phyloP scores from a whole-genome alignment of 1,140 invertebrate genomes.

The Drosophila gunungcola region DNA sequence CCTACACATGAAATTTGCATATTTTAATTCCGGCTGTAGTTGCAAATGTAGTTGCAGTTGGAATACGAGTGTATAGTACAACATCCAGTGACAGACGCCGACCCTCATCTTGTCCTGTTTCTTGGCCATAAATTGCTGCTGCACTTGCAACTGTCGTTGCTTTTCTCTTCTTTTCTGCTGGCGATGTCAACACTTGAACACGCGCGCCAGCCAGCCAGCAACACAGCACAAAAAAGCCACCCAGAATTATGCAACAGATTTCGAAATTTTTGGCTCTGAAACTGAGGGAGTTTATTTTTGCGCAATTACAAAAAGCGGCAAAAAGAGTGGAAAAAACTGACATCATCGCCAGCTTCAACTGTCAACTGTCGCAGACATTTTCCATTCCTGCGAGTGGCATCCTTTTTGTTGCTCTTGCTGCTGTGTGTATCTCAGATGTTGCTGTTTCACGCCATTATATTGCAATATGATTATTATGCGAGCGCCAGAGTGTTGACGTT shows the following conservation, averaged over 20 bases:
- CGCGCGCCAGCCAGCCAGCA: constrained; percentile 70
- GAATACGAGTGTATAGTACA: constrained; percentile 5
- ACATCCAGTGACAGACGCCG: constrained; percentile 49
- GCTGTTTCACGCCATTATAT: constrained; percentile 74
- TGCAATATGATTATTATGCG: constrained; percentile 82
- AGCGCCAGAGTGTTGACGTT: constrained; percentile 76
- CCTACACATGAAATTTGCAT: constrained; percentile 74
- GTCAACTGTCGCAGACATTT: constrained; percentile 72
- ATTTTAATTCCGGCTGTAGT: constrained; percentile 54
- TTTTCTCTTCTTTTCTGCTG: constrained; percentile 7
- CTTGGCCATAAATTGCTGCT: constrained; percentile 65
- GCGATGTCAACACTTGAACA: constrained; percentile 79
- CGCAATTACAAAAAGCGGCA: constrained; percentile 72
- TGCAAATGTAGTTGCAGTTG: neutral
- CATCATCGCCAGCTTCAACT: constrained; percentile 66
- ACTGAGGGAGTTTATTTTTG: constrained; percentile 71
- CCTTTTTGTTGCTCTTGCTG: constrained; percentile 40
- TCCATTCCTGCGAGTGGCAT: constrained; percentile 43
- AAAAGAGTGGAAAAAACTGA: constrained; percentile 44
- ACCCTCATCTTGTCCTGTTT: constrained; percentile 34
- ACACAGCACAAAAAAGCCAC: constrained; percentile 52
- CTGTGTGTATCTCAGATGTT: constrained; percentile 33
- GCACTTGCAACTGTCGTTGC: constrained; percentile 68
- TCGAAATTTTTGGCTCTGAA: constrained; percentile 60
- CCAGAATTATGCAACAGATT: constrained; percentile 80